Base-by-base conservation (phyloP, 2,797 vertebrate species). In the Balearica regulorum region DNA sequence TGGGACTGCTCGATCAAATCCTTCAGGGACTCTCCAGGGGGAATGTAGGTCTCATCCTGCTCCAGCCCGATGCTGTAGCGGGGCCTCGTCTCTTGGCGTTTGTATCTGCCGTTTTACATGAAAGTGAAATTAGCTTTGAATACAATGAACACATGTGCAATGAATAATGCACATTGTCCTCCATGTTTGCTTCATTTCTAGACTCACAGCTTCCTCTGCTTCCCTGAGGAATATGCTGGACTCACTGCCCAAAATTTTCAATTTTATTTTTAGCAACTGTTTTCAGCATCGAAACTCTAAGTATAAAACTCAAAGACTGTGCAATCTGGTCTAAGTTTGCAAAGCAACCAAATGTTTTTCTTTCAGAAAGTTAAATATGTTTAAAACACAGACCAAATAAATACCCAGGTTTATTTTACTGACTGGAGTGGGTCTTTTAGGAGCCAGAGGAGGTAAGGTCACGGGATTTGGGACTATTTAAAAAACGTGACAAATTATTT, bases 1-100 rank as follows among this genome's bases (percentile, higher is more conserved):
- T 99, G 99, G 24, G 99, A 99, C 94, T 99, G 99, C 92, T 99
- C 99, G 4, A 99, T 99, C 46, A 99, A 96, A 97, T 99, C 99
- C 95, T 99, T 99, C 93, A 98, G 97, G n/a, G 98, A 98, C 89
- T 99, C 99, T 84, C 99, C 99, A 0, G 98, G 98, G 26, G 99
- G 99, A 88, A 99, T 99, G 97, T 98, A 99, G 9, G 98, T 99
- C 95, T 99, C 99, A 17, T 99, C 99, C 96, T 99, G 99, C 96
- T 99, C 99, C 85, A 99, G 97, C 44, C 99, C 99, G 6, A 99
- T 99, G 90, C 98, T 99, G 97, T 99, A 99, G 49, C 96, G 98
- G 0, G 99, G 98, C 51, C 98, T 98, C 2, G 98, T 97, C 96
- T 98, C 99, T 82, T 99, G 99, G 6, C 99, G 98, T 94, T 98